Conservation (phyloP, 2,888 invertebrate species). For the Branchellion lobata region DNA sequence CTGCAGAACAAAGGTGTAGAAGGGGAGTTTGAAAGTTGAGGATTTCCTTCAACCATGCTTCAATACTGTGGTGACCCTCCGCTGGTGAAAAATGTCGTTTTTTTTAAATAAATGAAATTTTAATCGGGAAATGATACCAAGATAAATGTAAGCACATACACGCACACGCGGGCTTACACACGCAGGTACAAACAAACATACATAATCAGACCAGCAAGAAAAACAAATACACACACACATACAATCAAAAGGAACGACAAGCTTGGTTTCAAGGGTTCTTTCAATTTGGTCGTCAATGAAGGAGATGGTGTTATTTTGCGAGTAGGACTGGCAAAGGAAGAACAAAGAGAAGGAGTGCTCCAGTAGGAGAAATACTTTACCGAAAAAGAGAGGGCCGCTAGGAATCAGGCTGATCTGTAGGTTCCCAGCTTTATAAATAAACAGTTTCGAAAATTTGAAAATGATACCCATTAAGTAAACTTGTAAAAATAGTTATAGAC, state of each 20-base stretch:
- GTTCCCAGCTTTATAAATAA: background rate
- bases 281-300: conserved; percentile 42
- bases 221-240: background rate
- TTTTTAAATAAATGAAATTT: too few species aligned
- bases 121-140: too few species aligned
- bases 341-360: conserved; percentile 40
- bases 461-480: background rate
- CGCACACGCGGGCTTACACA: background rate
- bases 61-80: background rate
- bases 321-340: conserved; percentile 15
- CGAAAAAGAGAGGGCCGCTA: conserved; percentile 32
- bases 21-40: background rate
- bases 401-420: conserved; percentile 39
- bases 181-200: background rate
- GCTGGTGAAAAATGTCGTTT: background rate
- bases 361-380: conserved; percentile 5
- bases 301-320: background rate
- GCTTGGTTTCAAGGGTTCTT: conserved; percentile 24
- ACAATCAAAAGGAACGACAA: conserved; percentile 39
- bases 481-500: conserved; percentile 28
- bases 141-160: background rate
- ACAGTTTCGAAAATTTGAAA: background rate
- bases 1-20: background rate
- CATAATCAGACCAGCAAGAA: background rate
- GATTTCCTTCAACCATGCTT: background rate